phyloP scores from a whole-genome alignment of 2,113 vertebrate genomes.

The Pan paniscus region DNA sequence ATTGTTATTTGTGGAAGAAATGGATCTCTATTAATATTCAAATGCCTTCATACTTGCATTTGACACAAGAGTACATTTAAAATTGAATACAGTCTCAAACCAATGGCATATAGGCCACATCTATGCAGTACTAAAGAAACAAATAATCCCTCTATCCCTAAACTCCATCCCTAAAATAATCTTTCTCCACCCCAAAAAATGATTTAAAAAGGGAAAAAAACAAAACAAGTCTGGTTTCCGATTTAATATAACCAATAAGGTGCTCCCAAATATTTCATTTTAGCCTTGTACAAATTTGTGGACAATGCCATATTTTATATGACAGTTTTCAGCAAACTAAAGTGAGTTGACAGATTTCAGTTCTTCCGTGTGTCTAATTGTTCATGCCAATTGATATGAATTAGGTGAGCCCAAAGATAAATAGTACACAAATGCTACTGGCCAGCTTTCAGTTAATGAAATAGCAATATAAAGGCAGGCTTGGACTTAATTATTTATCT shows the following conservation, averaged over 20 bases:
- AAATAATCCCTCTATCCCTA: background rate
- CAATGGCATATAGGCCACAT: too few relatives aligned
- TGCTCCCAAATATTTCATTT: background rate
- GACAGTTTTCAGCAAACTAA: background rate
- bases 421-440: background rate
- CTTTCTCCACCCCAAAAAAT: background rate
- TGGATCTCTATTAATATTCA: constrained; percentile 57
- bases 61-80: background rate
- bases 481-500: background rate
- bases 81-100: background rate
- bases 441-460: background rate
- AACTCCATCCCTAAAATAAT: background rate
- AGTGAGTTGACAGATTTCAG: background rate
- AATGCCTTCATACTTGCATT: constrained; percentile 5
- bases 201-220: background rate
- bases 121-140: background rate
- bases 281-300: background rate
- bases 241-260: background rate
- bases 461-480: background rate
- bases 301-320: background rate
- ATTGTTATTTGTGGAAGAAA: constrained; percentile 55
- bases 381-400: background rate
- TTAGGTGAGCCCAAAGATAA: background rate
- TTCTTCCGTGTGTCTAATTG: background rate
- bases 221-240: background rate